A percentile compares a stretch with the other conserved stretches of the same genome.
phyloP scores from a whole-genome alignment of 2,113 vertebrate species.

The Acanthisitta chloris region DNA sequence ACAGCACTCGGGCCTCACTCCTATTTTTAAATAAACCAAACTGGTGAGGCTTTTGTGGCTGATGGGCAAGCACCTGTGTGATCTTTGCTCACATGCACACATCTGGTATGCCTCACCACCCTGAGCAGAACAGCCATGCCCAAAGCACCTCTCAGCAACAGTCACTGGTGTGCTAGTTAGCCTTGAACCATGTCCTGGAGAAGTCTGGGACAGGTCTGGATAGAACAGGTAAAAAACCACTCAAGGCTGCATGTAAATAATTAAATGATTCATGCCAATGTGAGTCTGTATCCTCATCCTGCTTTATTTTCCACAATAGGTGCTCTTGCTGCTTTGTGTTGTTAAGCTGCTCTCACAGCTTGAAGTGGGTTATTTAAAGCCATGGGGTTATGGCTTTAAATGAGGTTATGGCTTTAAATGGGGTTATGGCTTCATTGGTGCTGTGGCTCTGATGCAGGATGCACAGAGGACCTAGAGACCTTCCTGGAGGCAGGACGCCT shows the following conservation, averaged over 20 bases:
- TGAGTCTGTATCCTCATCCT: not conserved
- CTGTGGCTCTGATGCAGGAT: not conserved
- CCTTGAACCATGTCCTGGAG: not conserved
- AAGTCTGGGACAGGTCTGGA: not conserved
- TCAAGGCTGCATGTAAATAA: not conserved
- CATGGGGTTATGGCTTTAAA: not conserved
- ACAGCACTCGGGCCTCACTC: rapidly evolving
- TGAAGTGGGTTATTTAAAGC: not conserved
- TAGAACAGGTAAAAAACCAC: not conserved
- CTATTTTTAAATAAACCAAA: not conserved
- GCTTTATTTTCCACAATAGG: not conserved
- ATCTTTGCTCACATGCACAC: not conserved
- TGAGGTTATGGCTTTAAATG: too few relatives aligned
- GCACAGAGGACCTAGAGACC: not conserved
- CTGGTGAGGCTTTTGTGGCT: not conserved
- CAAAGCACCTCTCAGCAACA: not conserved
- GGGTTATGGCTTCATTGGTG: not conserved
- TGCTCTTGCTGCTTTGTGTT: not conserved
- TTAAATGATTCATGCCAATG: not conserved
- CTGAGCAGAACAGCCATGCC: rapidly evolving
- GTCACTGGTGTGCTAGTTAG: not conserved
- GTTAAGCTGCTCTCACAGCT: not conserved
- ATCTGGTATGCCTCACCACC: not conserved
- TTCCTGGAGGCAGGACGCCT: rapidly evolving
- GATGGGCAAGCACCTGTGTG: not conserved